phyloP scores from a whole-genome alignment of 1,140 invertebrate genomes.

The Pentalonia nigronervosa region DNA sequence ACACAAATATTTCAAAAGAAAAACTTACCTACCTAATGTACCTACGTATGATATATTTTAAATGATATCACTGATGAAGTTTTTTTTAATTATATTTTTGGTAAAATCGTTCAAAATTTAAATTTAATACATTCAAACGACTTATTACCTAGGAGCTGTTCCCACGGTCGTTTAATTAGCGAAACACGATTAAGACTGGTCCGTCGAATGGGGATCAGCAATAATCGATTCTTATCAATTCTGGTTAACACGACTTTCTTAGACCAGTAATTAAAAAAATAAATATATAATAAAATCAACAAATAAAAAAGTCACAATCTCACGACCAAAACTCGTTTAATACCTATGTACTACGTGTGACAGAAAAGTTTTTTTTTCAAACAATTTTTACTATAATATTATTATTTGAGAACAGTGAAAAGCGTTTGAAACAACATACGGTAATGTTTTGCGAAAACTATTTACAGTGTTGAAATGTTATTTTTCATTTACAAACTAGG shows the following conservation, averaged over 20 bases:
- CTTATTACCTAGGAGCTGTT: not conserved
- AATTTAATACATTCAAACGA: not conserved
- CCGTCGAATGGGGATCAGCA: slow-evolving; percentile 18
- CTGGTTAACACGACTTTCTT: slow-evolving; percentile 41
- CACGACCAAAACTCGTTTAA: slow-evolving; percentile 52
- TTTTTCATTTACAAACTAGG: not conserved
- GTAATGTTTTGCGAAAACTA: not conserved
- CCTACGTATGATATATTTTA: not conserved
- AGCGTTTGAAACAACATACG: not conserved
- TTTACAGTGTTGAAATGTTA: not conserved
- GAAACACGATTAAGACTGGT: slow-evolving; percentile 43
- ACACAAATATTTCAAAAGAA: too few relatives aligned
- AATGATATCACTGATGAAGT: not conserved
- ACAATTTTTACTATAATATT: not conserved
- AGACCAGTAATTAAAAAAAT: slow-evolving; percentile 46
- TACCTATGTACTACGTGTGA: not conserved
- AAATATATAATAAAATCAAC: not conserved
- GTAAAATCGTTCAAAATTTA: slow-evolving; percentile 1
- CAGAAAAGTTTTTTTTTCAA: slow-evolving; percentile 8
- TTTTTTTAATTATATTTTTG: slow-evolving; percentile 7
- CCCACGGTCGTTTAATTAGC: slow-evolving; percentile 55
- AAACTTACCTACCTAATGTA: not conserved
- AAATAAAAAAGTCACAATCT: slow-evolving; percentile 51
- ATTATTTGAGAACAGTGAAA: not conserved
- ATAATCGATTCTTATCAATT: slow-evolving; percentile 46